Evolutionary conservation across 2,113 vertebrate species (phyloP), one percentile per base, ranked within the genome.

Genomic region (Tor tambroides): DNA sequence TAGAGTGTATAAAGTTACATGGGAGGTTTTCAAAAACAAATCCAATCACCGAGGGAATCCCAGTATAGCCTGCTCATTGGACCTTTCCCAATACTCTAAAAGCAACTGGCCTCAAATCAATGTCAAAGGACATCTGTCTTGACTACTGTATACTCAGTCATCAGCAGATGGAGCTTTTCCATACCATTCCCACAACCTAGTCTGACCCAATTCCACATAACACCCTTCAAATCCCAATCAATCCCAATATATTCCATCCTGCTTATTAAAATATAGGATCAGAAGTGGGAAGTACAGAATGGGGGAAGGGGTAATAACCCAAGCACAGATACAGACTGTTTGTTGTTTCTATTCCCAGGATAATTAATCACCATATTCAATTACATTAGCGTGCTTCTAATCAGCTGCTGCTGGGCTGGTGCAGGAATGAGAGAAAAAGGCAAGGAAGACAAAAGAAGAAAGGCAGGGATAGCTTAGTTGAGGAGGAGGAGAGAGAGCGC

Each of bases 321-420:
- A 51, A 74, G 32, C 26, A 56, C 6, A 92, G 90, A 92, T 90
- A 89, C 72, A 56, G 65, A 46, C 8, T 11, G 69, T 65, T 88
- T 74, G 85, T 67, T 86, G 74, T 65, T 69, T 56, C 76, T 63
- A 85, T 85, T 84, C 83, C 80, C 86, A 65, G 38, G 32, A 74
- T 51, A 72, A 59, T 78, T 75, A 88, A 89, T 89, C 56, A 86
- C 78, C 85, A 84, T 86, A 90, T 76, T 86, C 67, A 83, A 83
- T 87, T 78, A 80, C 83, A 88, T 89, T 88, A 88, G 59, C 28
- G 32, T 54, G 72, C 63, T 88, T 88, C 87, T 87, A 91, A 88
- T 91, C 87, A 87, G 63, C 87, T 80, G 35, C 83, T 54, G 76
- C 67, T 74, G 72, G 77, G n/a, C 49, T 86, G 81, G 80, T 49